Conservation (phyloP, 1,140 invertebrate genomes). For the Sipha flava region DNA sequence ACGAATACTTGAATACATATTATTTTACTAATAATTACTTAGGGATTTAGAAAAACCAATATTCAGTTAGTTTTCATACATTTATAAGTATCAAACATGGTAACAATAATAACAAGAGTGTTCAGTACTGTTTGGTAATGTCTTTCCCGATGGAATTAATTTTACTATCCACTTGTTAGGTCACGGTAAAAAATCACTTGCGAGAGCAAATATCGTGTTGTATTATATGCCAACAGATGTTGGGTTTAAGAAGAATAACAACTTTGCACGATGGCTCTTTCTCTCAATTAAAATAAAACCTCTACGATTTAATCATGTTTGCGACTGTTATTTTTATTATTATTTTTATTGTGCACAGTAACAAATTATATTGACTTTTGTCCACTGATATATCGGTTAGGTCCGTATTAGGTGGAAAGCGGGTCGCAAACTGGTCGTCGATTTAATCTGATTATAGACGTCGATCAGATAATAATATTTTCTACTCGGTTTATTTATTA, state of each 20-base stretch:
- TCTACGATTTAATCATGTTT: not conserved
- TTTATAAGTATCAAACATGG: too few species aligned
- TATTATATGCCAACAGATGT: not conserved
- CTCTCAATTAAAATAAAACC: slow-evolving; percentile 16
- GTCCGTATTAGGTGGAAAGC: slow-evolving; percentile 19
- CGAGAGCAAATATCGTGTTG: slow-evolving; percentile 3
- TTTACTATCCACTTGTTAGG: slow-evolving; percentile 4
- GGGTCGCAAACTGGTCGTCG: not conserved
- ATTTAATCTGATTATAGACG: slow-evolving; percentile 7
- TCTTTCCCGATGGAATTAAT: not conserved
- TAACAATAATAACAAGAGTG: not conserved
- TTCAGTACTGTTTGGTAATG: not conserved
- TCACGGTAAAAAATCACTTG: not conserved
- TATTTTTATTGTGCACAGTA: not conserved
- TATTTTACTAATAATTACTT: too few species aligned
- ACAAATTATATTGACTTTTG: slow-evolving; percentile 26
- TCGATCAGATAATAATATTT: slow-evolving; percentile 27
- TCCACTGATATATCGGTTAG: not conserved
- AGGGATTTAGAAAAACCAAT: too few species aligned
- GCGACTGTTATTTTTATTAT: slow-evolving; percentile 11
- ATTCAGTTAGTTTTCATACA: too few species aligned
- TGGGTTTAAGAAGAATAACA: not conserved
- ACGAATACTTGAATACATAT: too few species aligned
- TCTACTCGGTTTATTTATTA: slow-evolving; percentile 18
- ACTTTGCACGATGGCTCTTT: slow-evolving; percentile 9